Base-by-base conservation (phyloP, 2,888 invertebrate species). In the Eupithecia abbreviata region DNA sequence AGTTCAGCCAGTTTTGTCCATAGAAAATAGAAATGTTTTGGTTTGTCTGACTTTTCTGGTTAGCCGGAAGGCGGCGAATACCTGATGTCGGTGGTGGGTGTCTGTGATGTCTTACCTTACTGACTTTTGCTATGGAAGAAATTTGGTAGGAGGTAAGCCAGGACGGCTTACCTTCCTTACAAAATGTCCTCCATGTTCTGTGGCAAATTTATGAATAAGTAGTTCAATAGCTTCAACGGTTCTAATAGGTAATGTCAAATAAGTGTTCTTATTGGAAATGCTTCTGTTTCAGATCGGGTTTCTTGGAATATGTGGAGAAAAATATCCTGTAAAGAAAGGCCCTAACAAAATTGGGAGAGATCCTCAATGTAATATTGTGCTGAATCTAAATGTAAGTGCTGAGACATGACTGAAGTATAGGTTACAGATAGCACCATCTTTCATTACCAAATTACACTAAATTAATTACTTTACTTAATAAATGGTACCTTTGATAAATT, bases 311-410 rank as follows among this genome's bases (percentile, higher is more conserved):
- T 91, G 90, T 82, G 94, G 94, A 2, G 83, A 79, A 18, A 92
- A 89, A 84, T 90, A 93, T 82, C 92, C 94, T 55, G 84, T 95
- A 4, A 85, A 88, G 76, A 90, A 84, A 79, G 95, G 94, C 0
- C 92, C 92, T 42, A 95, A 94, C 81, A 94, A 93, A 85, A 90
- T 95, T 78, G 94, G 94, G 7, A 87, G 94, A 81, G 93, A 94
- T 77, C 92, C 93, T 6, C 85, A 90, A 82, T 94, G 94, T 80
- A 86, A 81, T 79, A 91, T 95, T 82, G 86, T 92, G 4, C 82
- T 95, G 13, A 89, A 94, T 81, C 85, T 90, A 77, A 90, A 90
- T 86, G 94, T 94, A 87, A 91, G 91, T 90, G 66, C 68, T 43
- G 4, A 42, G 7, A 30, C 30, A 30, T 30, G 30, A 30, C 30